phyloP scores from a whole-genome alignment of 2,113 vertebrate genomes.

The Myotis lucifugus region DNA sequence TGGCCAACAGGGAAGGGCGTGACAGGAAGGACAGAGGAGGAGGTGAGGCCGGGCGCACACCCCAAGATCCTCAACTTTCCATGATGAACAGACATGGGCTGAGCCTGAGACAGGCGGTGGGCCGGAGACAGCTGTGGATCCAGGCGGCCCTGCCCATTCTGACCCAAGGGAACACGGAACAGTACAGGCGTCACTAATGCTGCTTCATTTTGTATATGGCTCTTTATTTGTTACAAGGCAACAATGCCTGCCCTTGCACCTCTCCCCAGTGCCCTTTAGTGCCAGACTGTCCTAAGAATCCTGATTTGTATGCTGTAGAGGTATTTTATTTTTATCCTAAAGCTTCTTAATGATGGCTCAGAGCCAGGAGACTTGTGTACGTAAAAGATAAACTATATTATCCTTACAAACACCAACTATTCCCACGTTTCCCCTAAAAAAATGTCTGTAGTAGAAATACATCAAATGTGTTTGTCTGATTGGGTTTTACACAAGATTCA shows the following conservation, averaged over 20 bases:
- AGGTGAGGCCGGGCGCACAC: neutral
- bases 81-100: conserved; percentile 45
- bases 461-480: conserved; percentile 74
- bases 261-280: conserved; percentile 67
- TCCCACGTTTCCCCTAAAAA: conserved; percentile 64
- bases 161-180: conserved; percentile 64
- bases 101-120: conserved; percentile 2
- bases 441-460: conserved; percentile 68
- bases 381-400: conserved; percentile 74
- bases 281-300: conserved; percentile 77
- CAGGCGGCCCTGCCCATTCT: conserved; percentile 61
- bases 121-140: conserved; percentile 70
- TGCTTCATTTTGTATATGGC: conserved; percentile 77
- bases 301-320: conserved; percentile 81
- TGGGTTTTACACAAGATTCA: conserved; percentile 71
- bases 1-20: conserved; percentile 46
- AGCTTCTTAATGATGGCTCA: conserved; percentile 81
- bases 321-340: conserved; percentile 83
- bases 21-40: neutral
- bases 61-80: conserved; percentile 59
- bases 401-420: conserved; percentile 75
- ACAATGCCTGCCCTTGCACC: conserved; percentile 79
- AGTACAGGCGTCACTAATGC: conserved; percentile 55
- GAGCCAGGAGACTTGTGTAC: conserved; percentile 79
- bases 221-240: conserved; percentile 80